Conservation (phyloP, 2,797 vertebrate species). For the Cyprinodon diabolis region DNA sequence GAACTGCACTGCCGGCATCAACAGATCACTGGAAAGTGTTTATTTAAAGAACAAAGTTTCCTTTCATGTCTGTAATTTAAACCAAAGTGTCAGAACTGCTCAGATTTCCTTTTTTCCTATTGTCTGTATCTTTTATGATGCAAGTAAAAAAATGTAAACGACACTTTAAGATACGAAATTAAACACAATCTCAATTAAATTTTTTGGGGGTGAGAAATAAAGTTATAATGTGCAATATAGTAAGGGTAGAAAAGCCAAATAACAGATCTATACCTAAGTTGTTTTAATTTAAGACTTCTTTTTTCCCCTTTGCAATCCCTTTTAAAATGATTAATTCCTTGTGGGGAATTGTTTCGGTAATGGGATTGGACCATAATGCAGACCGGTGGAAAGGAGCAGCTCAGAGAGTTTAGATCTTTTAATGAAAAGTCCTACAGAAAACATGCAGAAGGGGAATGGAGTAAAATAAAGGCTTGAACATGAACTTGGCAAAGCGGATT, state of each 20-base stretch:
- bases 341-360: no score
- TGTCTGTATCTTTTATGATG: not conserved
- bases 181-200: not conserved
- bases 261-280: not conserved
- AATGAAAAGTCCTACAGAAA: no score
- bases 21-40: constrained; percentile 27
- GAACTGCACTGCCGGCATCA: constrained; percentile 42
- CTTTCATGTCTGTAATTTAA: constrained; percentile 16
- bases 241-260: not conserved
- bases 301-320: not conserved
- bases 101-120: constrained; percentile 2
- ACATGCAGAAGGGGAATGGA: no score
- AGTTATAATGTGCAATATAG: not conserved
- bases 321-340: not conserved
- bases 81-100: not conserved
- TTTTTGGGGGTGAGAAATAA: not conserved
- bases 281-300: not conserved
- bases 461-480: no score
- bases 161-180: not conserved
- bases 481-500: no score
- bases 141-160: not conserved
- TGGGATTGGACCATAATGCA: no score
- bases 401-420: no score
- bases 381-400: no score
- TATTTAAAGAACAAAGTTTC: constrained; percentile 13